Base-by-base conservation (phyloP, 2,888 invertebrate species). In the Tuta absoluta region DNA sequence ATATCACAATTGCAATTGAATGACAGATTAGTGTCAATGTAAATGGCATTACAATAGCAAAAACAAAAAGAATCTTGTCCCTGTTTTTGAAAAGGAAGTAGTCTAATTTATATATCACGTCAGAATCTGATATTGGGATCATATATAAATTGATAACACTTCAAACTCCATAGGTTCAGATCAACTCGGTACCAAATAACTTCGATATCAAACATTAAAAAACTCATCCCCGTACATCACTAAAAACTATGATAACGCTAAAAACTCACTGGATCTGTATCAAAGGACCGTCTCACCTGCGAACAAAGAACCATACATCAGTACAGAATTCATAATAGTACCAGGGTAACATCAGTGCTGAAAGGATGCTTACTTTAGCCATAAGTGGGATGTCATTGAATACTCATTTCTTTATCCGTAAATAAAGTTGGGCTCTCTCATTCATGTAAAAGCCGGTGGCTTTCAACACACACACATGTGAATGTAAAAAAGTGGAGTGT, bases 371-470 rank as follows among this genome's bases (percentile, higher is more conserved):
- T 70, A 69, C 66, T 70, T 69, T 67, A 66, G 67, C 68, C 10
- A 57, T 63, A 71, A 65, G 59, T 63, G 65, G 63, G 62, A 58
- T 70, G 68, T 72, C 74, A 75, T 75, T 76, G 71, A 77, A 72
- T 71, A 65, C 71, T 65, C 68, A 71, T 74, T 73, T 73, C 75
- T 75, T 75, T 72, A 74, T 72, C 70, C 69, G 67, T 72, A 71
- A 74, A 73, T 78, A 72, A 80, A 78, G 73, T 79, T 84, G 75
- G 80, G 77, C 78, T 74, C 71, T 72, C 73, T 75, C 78, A 77
- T 80, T 82, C 77, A 77, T 70, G 75, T 71, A 77, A 75, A 78
- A 80, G 74, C 75, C 72, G 73, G 66, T 66, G 79, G 72, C 82
- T 82, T 82, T 84, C 75, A 80, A 74, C 77, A 68, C 72, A 66